Base-by-base conservation (phyloP, 1,140 invertebrate species). In the Chlorops oryzae region DNA sequence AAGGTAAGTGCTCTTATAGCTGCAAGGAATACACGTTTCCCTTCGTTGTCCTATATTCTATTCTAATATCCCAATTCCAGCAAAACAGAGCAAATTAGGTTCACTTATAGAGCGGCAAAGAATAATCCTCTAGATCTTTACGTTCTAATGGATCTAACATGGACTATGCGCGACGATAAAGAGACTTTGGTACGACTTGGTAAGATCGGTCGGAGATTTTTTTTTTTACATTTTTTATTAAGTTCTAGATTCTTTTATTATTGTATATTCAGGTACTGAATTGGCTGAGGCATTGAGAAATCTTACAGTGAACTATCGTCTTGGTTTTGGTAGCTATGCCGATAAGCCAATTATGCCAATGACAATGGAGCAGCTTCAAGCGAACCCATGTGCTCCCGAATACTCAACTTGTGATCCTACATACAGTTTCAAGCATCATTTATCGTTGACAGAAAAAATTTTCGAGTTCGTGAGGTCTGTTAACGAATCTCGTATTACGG, bases 61-160 rank as follows among this genome's bases (percentile, higher is more conserved):
- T 22, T 21, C 7, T 23, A 9, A 9, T 34, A 48, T 50, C 24
- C 28, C 22, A 45, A 70, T 38, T 75, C 49, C 61, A 80, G 78
- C 75, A 25, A 73, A 78, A 55, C 75, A 13, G 73, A 74, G 59
- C 74, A 67, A 39, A 59, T 83, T 17, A 70, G 74, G 48, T 74
- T 83, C 52, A 72, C 73, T 15, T 83, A 78, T 56, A 68, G 80
- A 40, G 76, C 80, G 13, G 81, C 82, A 32, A 83, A 77, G 62
- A 87, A 93, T 69, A 94, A 92, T 74, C 92, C 92, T 1, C 77
- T 96, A n/a, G 92, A 96, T 71, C 74, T 96, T 7, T 96, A 96
- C 70, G 92, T 91, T 61, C 72, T 96, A 27, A 92, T 94, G 87
- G 92, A 96, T 69, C 73, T 93, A 10, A 92, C 89, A 5, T 86